Evolutionary conservation across 1,140 invertebrate species (phyloP).

Genomic region (Saccostrea glomerata): DNA sequence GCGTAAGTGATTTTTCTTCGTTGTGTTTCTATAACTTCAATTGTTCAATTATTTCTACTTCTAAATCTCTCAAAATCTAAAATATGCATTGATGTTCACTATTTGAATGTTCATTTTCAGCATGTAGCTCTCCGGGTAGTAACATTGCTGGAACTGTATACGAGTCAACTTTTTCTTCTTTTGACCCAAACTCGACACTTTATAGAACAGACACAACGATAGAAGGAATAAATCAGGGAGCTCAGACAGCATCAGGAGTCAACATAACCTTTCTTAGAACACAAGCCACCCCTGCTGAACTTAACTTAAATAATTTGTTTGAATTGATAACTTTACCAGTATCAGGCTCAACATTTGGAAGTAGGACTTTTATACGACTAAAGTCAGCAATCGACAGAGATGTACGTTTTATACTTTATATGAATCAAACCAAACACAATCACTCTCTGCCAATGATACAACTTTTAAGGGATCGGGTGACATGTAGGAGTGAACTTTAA

Average conservation of each 20-base stretch:
- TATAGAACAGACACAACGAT: conserved; percentile 42
- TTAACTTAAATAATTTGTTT: neutral
- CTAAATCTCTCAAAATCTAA: no score
- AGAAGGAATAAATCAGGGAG: conserved; percentile 18
- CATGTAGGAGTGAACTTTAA: no score
- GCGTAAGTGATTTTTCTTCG: no score
- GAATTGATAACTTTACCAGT: neutral
- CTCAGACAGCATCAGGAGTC: neutral
- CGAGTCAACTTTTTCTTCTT: neutral
- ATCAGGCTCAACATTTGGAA: neutral
- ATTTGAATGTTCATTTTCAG: neutral
- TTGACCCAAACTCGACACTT: neutral
- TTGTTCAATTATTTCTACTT: no score
- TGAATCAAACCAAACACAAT: no score
- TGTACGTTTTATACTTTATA: conserved; percentile 43
- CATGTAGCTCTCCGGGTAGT: neutral
- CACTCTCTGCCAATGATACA: no score
- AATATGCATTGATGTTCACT: no score
- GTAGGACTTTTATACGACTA: conserved; percentile 51
- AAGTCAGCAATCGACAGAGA: conserved; percentile 55
- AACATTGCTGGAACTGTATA: neutral
- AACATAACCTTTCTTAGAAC: neutral
- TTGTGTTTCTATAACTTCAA: no score
- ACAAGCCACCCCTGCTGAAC: neutral
- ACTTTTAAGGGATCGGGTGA: no score